Base-by-base conservation (phyloP, 2,888 invertebrate genomes). In the Ecliptopera silaceata region DNA sequence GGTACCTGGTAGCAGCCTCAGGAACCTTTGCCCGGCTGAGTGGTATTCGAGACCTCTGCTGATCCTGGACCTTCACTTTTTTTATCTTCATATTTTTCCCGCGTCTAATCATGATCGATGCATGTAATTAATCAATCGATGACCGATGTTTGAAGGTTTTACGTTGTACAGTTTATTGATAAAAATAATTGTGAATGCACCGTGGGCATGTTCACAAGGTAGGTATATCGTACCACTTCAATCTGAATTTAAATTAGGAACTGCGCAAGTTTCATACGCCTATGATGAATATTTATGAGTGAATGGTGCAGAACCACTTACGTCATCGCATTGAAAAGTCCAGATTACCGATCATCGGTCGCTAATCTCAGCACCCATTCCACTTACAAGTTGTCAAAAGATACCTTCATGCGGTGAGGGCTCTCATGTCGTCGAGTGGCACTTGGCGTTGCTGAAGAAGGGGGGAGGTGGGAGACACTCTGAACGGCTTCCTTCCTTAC, bases 1-100 rank as follows among this genome's bases (percentile, higher is more conserved):
- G 88, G 90, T 90, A 86, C 89, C 90, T 76, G 66, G 65, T 43
- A 63, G 69, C 75, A 76, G 84, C 78, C 82, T 72, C 70, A 56
- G 70, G 63, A 72, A 78, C 77, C 70, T 75, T 74, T 75, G 69
- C 80, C 69, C 76, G 84, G 86, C 80, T 82, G 83, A 76, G 68
- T 80, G 91, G 91, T 91, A 92, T 92, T 92, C 91, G 91, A 92
- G 91, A 91, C 91, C 89, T 89, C 91, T 91, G 91, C 91, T 92
- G 91, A 91, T 91, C 90, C 88, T 88, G 85, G 77, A 71, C 60
- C 41, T 42, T 44, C 49, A 70, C 55, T 60, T 75, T 88, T 91
- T 91, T 91, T 92, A 92, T 92, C 91, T 91, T 78, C 61, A 68
- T 72, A 75, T 79, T 79, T 77, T 81, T 80, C 80, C 79, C 74